Percentiles rank a stretch among this genome's conserved stretches.
phyloP scores from a whole-genome alignment of 2,797 vertebrate genomes.

The Falco concolor region DNA sequence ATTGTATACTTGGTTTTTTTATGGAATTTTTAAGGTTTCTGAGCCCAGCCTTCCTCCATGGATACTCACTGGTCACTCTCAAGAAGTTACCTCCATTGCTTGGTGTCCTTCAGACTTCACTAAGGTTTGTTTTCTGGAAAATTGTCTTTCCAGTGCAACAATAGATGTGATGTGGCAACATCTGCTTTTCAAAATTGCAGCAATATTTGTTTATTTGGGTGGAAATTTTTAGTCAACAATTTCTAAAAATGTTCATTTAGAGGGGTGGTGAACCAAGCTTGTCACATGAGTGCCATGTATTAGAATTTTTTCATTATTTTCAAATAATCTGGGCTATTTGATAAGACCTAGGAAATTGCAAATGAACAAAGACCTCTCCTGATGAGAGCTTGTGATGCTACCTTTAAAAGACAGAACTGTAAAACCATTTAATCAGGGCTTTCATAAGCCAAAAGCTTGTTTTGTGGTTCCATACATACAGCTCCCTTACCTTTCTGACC shows the following conservation, averaged over 20 bases:
- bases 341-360: background rate
- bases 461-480: background rate
- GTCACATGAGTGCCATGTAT: background rate
- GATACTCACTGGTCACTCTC: conserved; percentile 87
- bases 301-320: background rate
- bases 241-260: background rate
- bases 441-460: background rate
- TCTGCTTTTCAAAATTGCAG: background rate
- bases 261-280: background rate
- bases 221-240: background rate
- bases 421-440: background rate
- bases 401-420: background rate
- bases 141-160: background rate
- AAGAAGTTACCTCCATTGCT: conserved; percentile 92
- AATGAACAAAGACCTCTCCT: background rate
- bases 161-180: background rate
- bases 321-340: background rate
- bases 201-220: background rate
- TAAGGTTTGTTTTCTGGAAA: conserved; percentile 79
- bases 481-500: background rate
- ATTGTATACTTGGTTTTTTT: background rate
- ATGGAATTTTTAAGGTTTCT: conserved; percentile 79
- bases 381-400: background rate
- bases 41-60: conserved; percentile 82
- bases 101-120: conserved; percentile 97